Base-by-base conservation (phyloP, 2,888 invertebrate genomes). In the Biston betularia region DNA sequence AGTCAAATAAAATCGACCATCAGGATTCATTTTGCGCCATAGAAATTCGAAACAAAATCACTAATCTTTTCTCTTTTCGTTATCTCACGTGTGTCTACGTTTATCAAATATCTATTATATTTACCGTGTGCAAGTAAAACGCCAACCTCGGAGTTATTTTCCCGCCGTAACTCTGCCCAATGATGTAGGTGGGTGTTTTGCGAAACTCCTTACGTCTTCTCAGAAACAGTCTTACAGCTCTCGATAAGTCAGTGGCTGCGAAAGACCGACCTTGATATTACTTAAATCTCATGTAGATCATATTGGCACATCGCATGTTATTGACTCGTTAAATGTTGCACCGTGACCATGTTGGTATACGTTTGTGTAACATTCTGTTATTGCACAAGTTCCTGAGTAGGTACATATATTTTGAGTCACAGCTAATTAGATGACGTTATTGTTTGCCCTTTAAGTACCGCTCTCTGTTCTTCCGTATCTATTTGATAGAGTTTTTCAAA, bases 141-240 rank as follows among this genome's bases (percentile, higher is more conserved):
- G 83, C 90, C 74, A 93, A 75, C 77, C 92, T 81, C 11, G 93
- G 90, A 12, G 97, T 96, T 95, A 98, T 96, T 94, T 98, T 98
- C 8, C 98, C 98, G 42, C 98, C 98, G 85, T 98, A 98, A 61
- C 98, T 98, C 89, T 98, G 98, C 42, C 96, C 96, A 79, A 97
- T 96, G 63, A 98, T 95, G 84, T 98, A 98, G 44, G 97, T 93
- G 0, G 98, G 97, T 0, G 96, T 95, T 54, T 89, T 93, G 75
- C 95, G 94, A 83, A 98, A 98, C 72, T 95, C 94, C 24, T 97
- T 96, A 79, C 96, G 94, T 61, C 92, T 88, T 60, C 94, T 87
- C 74, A 96, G 95, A 87, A 98, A 97, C 38, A 90, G 90, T 82
- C 95, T 95, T 80, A 98, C 94, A 62, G 96, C 93, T 70, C 91